Evolutionary conservation across 2,113 vertebrate species (phyloP).

Genomic region (Burhinus oedicnemus): DNA sequence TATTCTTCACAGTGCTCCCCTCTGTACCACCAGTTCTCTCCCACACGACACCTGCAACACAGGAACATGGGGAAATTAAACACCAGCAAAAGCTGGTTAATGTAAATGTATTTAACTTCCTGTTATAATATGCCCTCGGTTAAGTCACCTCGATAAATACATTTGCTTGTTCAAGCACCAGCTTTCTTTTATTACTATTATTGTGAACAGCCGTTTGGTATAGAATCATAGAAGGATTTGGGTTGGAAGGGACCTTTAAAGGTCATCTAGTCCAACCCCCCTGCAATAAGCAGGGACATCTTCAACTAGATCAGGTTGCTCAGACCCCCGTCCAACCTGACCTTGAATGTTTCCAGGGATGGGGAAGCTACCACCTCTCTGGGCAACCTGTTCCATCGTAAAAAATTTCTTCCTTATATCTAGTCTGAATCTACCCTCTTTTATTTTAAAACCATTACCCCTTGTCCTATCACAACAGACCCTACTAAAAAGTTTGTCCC

Average conservation of each 20-base stretch:
- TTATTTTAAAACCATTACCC: not conserved
- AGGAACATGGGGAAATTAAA: not conserved
- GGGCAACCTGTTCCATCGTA: not conserved
- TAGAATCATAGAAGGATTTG: not conserved
- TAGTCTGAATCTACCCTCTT: not conserved
- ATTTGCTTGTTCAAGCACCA: not conserved
- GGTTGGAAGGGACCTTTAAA: not conserved
- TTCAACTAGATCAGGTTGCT: not conserved
- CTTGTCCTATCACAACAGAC: not conserved
- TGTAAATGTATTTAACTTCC: not conserved
- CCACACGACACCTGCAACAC: slow-evolving; percentile 86
- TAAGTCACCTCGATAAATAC: not conserved
- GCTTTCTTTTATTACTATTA: not conserved
- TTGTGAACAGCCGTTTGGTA: not conserved
- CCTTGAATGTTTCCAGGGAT: not conserved
- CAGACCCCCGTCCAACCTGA: not conserved
- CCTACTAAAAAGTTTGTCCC: not conserved
- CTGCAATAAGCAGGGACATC: not conserved
- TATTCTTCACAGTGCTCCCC: slow-evolving; percentile 94
- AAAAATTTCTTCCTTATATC: not conserved
- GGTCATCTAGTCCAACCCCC: not conserved
- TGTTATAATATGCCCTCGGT: not conserved
- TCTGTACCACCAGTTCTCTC: slow-evolving; percentile 95
- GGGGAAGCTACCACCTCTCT: not conserved
- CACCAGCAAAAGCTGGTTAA: not conserved